Evolutionary conservation across 1,140 invertebrate species (phyloP), one percentile per base, ranked within the genome.

Genomic region (Drosophila biarmipes): DNA sequence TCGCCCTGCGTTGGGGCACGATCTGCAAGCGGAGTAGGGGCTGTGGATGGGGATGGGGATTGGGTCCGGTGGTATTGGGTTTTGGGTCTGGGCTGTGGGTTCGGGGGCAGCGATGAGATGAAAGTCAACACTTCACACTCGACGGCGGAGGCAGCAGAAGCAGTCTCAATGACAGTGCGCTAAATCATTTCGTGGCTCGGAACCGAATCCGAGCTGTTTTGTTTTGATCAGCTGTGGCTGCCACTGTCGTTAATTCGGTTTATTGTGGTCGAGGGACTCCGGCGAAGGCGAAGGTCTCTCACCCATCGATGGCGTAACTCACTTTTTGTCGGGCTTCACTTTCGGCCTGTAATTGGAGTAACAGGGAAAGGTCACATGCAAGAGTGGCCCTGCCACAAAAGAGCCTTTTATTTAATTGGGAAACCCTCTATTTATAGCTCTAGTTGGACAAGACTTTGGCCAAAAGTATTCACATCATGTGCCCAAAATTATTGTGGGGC

Each of bases 41-140:
- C 15, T 49, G 15, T 1, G 15, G 4, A 31, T 27, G 21, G 29
- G 24, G 7, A 34, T 27, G 21, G 29, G 24, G 29, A 19, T 66
- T 19, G 34, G 17, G 34, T 19, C 46, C 29, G 15, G 37, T 38
- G n/a, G 43, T 17, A n/a, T 15, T 21, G 14, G 66, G 31, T 17
- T 48, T 62, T 27, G 59, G 17, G 31, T n/a, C 17, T 51, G 45
- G 46, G 52, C n/a, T 38, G 52, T 69, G 56, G 53, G 58, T 52
- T 64, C 62, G 64, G 48, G 49, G 67, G 49, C 51, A 71, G 38
- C 84, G 68, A 62, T 57, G 73, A 89, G 84, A 87, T 89, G 84
- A 87, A 87, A 87, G 84, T 87, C 84, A 89, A 87, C 84, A 87
- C 84, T 87, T 77, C 78, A 86, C 78, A 75, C 82, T 78, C 58